Conservation (phyloP, 1,140 invertebrate species). For the Aphaenogaster rudis region DNA sequence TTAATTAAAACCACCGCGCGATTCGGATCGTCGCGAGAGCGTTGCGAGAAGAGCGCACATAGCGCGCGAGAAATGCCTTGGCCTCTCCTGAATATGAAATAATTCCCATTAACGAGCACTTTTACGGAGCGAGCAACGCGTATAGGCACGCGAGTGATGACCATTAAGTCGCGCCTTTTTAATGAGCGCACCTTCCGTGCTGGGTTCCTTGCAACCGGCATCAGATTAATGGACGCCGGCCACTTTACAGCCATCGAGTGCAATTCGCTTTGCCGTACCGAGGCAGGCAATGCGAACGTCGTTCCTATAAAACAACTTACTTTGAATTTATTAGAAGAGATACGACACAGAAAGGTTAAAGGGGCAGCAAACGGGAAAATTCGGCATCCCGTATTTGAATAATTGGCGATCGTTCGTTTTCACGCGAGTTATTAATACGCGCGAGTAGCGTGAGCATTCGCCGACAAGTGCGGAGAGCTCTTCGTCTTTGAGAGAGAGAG, state of each 20-base stretch:
- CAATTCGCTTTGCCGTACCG: conserved; percentile 24
- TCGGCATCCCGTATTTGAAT: neutral
- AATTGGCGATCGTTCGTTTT: neutral
- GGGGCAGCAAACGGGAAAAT: neutral
- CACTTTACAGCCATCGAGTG: conserved; percentile 39
- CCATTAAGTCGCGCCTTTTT: conserved; percentile 40
- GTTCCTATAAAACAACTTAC: conserved; percentile 2
- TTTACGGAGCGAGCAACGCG: neutral
- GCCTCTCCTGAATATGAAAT: conserved; percentile 9
- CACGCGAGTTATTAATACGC: neutral
- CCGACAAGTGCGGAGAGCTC: neutral
- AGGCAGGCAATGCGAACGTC: neutral
- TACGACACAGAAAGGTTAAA: neutral
- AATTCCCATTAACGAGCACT: conserved; percentile 38
- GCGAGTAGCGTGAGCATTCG: too few relatives aligned
- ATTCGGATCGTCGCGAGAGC: conserved; percentile 18
- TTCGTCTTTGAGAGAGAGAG: neutral
- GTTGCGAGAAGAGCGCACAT: neutral
- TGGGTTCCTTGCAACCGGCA: neutral
- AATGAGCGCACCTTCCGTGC: conserved; percentile 32
- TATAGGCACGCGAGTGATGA: conserved; percentile 43
- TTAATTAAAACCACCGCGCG: conserved; percentile 56
- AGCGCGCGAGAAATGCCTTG: neutral
- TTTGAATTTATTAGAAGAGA: conserved; percentile 14
- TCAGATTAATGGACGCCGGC: conserved; percentile 47